Conservation (phyloP, 2,888 invertebrate species). For the Pseudococcus longispinus region DNA sequence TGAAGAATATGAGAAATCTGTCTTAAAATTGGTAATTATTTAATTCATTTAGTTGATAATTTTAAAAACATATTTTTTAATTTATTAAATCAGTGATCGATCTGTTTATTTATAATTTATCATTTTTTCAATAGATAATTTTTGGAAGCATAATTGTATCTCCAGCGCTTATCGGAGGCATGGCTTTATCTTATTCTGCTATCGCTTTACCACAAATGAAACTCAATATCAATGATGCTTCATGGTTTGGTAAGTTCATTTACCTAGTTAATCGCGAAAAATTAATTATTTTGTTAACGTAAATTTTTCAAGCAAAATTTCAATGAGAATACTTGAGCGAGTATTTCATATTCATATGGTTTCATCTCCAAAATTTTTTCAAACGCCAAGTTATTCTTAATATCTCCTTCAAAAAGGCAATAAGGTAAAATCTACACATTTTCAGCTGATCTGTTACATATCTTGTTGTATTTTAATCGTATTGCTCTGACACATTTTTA, state of each 20-base stretch:
- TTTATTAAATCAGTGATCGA: not conserved
- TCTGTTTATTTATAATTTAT: not conserved
- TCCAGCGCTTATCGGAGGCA: conserved; percentile 67
- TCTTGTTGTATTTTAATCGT: too few species aligned
- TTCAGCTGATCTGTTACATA: too few species aligned
- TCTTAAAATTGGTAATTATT: not conserved
- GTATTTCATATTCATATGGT: too few species aligned
- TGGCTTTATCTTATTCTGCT: conserved; percentile 69
- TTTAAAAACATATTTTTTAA: not conserved
- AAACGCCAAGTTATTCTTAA: too few species aligned
- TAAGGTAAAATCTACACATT: too few species aligned
- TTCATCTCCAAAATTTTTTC: too few species aligned
- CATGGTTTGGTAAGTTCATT: conserved; percentile 68
- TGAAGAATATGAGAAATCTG: not conserved
- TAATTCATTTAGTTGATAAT: not conserved
- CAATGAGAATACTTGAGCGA: too few species aligned
- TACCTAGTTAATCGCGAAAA: too few species aligned
- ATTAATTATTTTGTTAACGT: too few species aligned
- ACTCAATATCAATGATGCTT: conserved; percentile 64
- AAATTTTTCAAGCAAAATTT: too few species aligned
- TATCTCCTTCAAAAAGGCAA: too few species aligned
- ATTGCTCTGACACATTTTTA: too few species aligned
- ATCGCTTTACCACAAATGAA: conserved; percentile 65
- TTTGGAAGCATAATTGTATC: conserved; percentile 66
- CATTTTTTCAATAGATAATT: conserved; percentile 63